A percentile compares a stretch with the other conserved stretches of the same genome.
These are phyloP conservation scores for Acinonyx jubatus DNA, from an alignment of 2,113 vertebrate genomes.

Conservation along the genomic window DNA sequence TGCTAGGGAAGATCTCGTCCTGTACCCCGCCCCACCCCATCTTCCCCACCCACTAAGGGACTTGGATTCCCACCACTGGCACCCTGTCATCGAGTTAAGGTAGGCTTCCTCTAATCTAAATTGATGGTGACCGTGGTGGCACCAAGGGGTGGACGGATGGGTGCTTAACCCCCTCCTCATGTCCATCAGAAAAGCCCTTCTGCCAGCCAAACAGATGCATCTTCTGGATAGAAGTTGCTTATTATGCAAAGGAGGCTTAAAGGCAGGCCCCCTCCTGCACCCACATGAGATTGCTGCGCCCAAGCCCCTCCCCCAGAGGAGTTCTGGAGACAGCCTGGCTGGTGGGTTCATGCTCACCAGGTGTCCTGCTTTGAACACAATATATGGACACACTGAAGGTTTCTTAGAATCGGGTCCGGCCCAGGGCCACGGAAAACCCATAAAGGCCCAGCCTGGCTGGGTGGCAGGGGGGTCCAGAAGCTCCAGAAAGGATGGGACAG, in stretches of 20 bases:
- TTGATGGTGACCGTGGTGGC: background rate
- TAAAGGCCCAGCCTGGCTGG: background rate
- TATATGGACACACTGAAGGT: background rate
- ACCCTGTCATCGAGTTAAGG: background rate
- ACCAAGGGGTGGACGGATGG: background rate
- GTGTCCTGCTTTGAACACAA: background rate
- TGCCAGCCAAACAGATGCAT: background rate
- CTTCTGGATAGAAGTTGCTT: background rate
- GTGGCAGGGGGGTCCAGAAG: background rate
- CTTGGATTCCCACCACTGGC: background rate
- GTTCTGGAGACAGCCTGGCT: background rate
- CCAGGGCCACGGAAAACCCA: background rate
- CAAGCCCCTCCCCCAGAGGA: background rate
- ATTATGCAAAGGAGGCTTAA: background rate
- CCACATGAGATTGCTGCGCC: background rate
- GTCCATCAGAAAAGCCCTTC: background rate
- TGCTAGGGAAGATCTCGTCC: background rate
- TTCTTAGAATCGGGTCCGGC: background rate
- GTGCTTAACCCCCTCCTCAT: background rate
- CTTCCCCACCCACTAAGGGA: background rate
- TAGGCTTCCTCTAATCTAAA: background rate
- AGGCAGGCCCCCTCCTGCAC: background rate
- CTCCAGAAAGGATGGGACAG: background rate
- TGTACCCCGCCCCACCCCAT: accelerated
- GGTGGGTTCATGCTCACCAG: background rate